Conservation (phyloP, 2,888 invertebrate species). For the Ptilodon capucinus region DNA sequence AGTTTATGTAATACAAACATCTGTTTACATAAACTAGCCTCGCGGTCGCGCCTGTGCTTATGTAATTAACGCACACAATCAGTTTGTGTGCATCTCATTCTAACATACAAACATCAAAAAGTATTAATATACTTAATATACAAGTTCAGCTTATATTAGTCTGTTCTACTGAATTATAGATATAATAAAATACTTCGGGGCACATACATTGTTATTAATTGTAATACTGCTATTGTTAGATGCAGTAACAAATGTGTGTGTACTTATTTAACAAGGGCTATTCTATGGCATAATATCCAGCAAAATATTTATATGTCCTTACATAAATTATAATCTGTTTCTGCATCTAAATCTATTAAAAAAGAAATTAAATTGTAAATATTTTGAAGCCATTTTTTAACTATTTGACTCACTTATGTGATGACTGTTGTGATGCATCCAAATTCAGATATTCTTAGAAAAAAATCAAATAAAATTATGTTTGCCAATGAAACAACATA, state of each 20-base stretch:
- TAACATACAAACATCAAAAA: constrained; percentile 53
- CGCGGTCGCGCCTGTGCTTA: neutral
- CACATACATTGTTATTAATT: constrained; percentile 45
- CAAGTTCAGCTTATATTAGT: constrained; percentile 43
- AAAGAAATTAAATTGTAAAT: constrained; percentile 45
- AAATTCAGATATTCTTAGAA: constrained; percentile 53
- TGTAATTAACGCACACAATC: neutral
- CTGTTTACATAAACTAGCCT: neutral
- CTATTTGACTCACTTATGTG: constrained; percentile 54
- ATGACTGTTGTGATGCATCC: constrained; percentile 56
- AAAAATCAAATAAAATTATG: constrained; percentile 44
- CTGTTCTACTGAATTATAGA: constrained; percentile 51
- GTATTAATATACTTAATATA: constrained; percentile 43
- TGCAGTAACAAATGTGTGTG: constrained; percentile 52
- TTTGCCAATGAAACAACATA: constrained; percentile 42
- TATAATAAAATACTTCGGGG: constrained; percentile 60
- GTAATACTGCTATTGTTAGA: constrained; percentile 69
- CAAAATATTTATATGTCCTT: constrained; percentile 4
- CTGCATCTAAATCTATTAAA: constrained; percentile 50
- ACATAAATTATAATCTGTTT: constrained; percentile 20
- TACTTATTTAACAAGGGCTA: constrained; percentile 11
- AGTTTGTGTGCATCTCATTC: constrained; percentile 34
- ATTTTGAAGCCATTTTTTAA: constrained; percentile 32
- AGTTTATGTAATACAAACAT: neutral
- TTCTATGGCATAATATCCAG: constrained; percentile 29